Evolutionary conservation across 2,797 vertebrate genomes (phyloP), one percentile per base, ranked within the genome.

Genomic region (Aplochiton taeniatus): DNA sequence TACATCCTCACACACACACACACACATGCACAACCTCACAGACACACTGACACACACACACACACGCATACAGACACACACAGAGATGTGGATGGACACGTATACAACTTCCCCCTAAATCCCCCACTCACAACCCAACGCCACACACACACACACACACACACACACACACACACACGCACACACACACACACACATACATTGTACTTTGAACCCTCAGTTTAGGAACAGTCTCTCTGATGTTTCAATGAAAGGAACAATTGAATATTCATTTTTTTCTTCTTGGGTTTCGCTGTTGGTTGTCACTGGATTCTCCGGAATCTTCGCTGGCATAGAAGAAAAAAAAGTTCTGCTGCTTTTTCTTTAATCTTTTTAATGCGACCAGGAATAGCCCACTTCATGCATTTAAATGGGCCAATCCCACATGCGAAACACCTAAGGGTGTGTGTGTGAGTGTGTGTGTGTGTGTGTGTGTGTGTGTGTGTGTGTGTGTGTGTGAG

Each of bases 161-260:
- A 31, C 31, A 31, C 31, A 31, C 31, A 31, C 31, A 31, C 31
- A 31, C 31, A 31, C 31, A 31, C 31, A 31, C 31, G 6, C 31
- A 31, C 31, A 31, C 31, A 31, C 31, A 31, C 31, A 31, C 31
- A 31, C 31, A 31, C 31, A 31, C 31, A 16, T 11, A 65, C 63
- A 74, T 81, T 77, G 78, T 43, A 80, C 86, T 90, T 91, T 91
- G 89, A 91, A 87, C 85, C 72, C 61, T 73, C 75, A 82, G 9
- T 86, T 87, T 91, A 86, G 77, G 87, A 90, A 87, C 68, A 58
- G 74, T 81, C 80, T 86, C 80, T 83, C 90, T 91, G 85, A 90
- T 87, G 89, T 87, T 91, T 89, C 88, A 90, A 88, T 90, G 85
- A 89, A 91, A 87, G 89, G 82, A 83, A 87, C 86, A 84, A 88